phyloP scores from a whole-genome alignment of 2,113 vertebrate genomes.

The Oostethus manadensis region DNA sequence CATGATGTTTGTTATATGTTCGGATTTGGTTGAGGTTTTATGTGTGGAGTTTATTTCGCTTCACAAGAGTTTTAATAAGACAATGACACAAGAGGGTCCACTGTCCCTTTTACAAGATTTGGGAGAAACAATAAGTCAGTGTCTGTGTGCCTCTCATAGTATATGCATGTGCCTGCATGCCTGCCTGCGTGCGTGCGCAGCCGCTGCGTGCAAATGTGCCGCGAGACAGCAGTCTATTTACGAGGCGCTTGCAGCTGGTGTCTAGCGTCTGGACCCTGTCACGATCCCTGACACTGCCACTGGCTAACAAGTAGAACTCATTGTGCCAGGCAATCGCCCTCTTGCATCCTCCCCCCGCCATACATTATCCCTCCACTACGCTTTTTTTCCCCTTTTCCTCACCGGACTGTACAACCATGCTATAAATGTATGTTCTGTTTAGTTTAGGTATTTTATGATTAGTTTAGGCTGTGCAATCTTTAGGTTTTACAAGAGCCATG shows the following conservation, averaged over 20 bases:
- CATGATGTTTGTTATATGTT: slow-evolving; percentile 15
- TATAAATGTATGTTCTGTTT: slow-evolving; percentile 27
- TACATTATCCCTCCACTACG: slow-evolving; percentile 6
- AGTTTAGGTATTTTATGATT: slow-evolving; percentile 12
- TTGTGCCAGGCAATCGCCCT: slow-evolving; percentile 66
- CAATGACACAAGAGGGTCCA: slow-evolving; percentile 58
- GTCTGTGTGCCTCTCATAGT: slow-evolving; percentile 61
- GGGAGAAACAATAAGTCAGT: slow-evolving; percentile 67
- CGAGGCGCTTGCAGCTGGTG: slow-evolving; percentile 74
- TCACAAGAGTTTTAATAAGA: slow-evolving; percentile 45
- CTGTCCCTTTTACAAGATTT: slow-evolving; percentile 69
- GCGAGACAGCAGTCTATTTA: slow-evolving; percentile 77
- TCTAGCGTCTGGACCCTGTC: slow-evolving; percentile 77
- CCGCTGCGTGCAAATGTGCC: slow-evolving; percentile 66
- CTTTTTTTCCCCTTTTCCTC: slow-evolving; percentile 17
- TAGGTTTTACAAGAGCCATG: neutral
- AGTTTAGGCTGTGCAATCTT: neutral
- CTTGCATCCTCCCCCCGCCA: slow-evolving; percentile 29
- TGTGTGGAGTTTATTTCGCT: slow-evolving; percentile 31
- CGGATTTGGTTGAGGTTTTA: slow-evolving; percentile 19
- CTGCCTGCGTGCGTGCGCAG: slow-evolving; percentile 42
- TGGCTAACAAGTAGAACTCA: slow-evolving; percentile 75
- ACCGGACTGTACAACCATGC: slow-evolving; percentile 26
- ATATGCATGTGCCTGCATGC: slow-evolving; percentile 63
- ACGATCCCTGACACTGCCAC: slow-evolving; percentile 75